These are phyloP conservation scores for Ceriagrion tenellum DNA, from an alignment of 2,888 invertebrate genomes.

Conservation along the genomic window DNA sequence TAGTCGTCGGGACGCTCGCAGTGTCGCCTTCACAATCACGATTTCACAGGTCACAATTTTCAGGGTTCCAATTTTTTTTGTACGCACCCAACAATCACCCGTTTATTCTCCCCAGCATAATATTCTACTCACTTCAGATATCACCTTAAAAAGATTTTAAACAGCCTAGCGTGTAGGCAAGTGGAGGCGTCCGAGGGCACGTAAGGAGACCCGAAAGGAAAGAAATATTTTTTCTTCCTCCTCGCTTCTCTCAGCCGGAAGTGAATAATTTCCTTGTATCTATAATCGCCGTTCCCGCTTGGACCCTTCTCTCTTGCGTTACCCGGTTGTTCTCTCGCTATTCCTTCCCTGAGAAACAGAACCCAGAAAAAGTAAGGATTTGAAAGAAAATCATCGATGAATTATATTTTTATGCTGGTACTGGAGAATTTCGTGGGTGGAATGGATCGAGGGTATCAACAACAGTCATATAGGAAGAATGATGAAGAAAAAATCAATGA, in stretches of 20 bases:
- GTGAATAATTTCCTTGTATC: conserved; percentile 43
- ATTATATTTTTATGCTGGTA: too few relatives aligned
- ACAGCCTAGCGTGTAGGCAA: not conserved
- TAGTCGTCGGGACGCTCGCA: not conserved
- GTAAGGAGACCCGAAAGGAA: not conserved
- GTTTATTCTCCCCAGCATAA: not conserved
- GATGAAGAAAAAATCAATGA: too few relatives aligned
- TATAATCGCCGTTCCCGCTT: conserved; percentile 1
- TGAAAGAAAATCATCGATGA: too few relatives aligned
- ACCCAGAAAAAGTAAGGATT: not conserved
- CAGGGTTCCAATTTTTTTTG: not conserved
- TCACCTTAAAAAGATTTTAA: conserved; percentile 1
- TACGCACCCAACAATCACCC: not conserved
- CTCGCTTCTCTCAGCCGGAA: conserved; percentile 2
- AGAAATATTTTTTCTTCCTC: not conserved
- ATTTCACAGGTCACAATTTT: conserved; percentile 9
- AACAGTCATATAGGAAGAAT: too few relatives aligned
- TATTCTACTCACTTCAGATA: not conserved
- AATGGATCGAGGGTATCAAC: too few relatives aligned
- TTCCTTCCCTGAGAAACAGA: not conserved
- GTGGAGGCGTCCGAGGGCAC: not conserved
- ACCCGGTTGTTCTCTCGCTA: not conserved
- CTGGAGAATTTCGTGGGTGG: too few relatives aligned
- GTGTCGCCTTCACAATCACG: not conserved
- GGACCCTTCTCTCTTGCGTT: not conserved